Conservation (phyloP, 2,113 vertebrate species). For the Corvus hawaiiensis region DNA sequence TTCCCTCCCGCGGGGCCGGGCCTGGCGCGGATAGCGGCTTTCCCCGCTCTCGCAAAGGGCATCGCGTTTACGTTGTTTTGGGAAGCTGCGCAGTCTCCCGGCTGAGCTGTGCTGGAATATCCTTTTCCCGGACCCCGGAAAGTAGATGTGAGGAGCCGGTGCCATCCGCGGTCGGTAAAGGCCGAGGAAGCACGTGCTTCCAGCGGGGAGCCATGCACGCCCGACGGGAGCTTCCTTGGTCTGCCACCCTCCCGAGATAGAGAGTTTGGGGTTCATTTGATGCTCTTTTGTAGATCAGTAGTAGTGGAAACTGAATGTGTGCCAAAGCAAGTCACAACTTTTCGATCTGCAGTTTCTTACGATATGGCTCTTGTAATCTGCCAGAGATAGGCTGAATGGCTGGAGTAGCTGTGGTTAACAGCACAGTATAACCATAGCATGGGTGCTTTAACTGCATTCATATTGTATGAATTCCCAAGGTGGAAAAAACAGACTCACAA, state of each 20-base stretch:
- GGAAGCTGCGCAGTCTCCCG: not conserved
- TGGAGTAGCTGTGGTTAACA: too few relatives aligned
- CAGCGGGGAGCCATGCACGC: too few relatives aligned
- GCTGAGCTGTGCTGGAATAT: not conserved
- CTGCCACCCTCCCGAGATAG: not conserved
- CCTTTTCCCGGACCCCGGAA: not conserved
- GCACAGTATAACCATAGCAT: accelerated
- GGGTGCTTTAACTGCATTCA: accelerated
- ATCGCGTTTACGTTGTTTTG: accelerated
- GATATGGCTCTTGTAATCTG: not conserved
- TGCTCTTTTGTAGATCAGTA: not conserved
- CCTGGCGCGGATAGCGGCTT: not conserved
- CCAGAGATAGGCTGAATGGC: not conserved
- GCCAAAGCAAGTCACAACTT: not conserved
- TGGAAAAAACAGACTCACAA: not conserved
- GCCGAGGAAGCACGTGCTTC: not conserved
- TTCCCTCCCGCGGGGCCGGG: not conserved
- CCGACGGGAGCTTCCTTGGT: not conserved
- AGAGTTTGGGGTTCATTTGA: accelerated
- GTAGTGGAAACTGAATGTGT: not conserved
- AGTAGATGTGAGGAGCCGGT: not conserved
- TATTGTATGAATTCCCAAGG: not conserved
- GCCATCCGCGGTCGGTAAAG: not conserved
- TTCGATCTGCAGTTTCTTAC: not conserved
- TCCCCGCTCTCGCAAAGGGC: not conserved